Conservation (phyloP, 2,797 vertebrate genomes). For the Helostoma temminkii region DNA sequence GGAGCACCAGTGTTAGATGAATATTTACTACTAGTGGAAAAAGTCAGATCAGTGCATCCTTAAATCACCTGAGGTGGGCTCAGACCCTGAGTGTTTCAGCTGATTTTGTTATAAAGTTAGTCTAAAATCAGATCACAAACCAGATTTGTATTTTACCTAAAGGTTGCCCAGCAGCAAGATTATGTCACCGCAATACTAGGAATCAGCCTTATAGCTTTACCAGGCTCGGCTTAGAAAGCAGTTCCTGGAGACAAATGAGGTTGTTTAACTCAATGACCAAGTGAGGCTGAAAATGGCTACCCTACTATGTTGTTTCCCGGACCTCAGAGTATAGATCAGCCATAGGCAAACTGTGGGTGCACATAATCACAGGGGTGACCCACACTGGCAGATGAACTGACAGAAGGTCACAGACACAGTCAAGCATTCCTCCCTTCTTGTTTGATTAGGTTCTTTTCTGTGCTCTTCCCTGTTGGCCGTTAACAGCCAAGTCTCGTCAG, state of each 20-base stretch:
- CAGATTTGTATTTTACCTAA: background rate
- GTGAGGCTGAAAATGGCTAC: background rate
- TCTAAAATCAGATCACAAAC: conserved; percentile 16
- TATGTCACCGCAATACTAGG: conserved; percentile 3
- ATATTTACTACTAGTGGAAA: background rate
- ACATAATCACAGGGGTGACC: conserved; percentile 30
- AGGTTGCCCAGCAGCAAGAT: conserved; percentile 9
- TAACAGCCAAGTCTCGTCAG: conserved; percentile 33
- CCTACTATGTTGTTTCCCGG: conserved; percentile 24
- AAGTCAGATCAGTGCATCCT: conserved; percentile 1
- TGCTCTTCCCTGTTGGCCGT: conserved; percentile 30
- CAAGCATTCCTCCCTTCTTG: conserved; percentile 18
- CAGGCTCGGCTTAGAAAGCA: conserved; percentile 12
- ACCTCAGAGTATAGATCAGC: conserved; percentile 26
- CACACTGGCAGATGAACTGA: conserved; percentile 1
- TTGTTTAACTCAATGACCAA: conserved; percentile 30
- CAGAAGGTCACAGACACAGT: conserved; percentile 6
- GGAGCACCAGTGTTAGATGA: no score
- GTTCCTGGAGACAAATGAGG: conserved; percentile 32
- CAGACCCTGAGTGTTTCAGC: background rate
- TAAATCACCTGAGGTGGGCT: background rate
- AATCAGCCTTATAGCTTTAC: conserved; percentile 5
- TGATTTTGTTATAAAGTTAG: conserved; percentile 16
- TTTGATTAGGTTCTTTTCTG: conserved; percentile 37
- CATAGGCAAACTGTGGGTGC: background rate